Percentiles rank a stretch among this genome's conserved stretches.
These are phyloP conservation scores for Rhynchotus rufescens DNA, from an alignment of 2,797 vertebrate species.

Conservation along the genomic window DNA sequence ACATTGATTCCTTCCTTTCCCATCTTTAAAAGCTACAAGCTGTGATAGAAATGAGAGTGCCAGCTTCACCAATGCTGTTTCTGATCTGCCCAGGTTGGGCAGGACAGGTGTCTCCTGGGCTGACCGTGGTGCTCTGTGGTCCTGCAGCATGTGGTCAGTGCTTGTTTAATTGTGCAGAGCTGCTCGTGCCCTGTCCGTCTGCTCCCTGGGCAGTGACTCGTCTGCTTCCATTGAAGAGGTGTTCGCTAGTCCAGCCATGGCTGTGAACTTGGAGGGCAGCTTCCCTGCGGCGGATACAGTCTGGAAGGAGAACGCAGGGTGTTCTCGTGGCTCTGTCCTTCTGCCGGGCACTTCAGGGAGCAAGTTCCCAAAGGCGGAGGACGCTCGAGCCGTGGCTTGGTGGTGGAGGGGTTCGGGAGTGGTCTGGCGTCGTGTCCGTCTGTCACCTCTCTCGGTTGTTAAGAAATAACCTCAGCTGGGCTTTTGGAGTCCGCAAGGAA, in stretches of 20 bases:
- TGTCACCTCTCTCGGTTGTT: neutral
- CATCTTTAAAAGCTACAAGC: neutral
- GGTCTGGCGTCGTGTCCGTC: fast-evolving
- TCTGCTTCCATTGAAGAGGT: neutral
- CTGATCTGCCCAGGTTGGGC: neutral
- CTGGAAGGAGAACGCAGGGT: neutral
- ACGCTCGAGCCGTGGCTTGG: neutral
- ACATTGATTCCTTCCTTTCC: neutral
- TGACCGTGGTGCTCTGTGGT: neutral
- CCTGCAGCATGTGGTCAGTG: fast-evolving
- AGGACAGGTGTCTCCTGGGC: neutral
- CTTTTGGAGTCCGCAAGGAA: neutral
- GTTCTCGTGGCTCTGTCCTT: neutral
- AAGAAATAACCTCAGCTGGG: neutral
- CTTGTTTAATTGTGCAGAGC: neutral
- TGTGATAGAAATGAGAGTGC: neutral
- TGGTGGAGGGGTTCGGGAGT: neutral
- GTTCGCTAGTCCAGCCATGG: neutral
- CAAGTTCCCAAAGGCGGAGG: fast-evolving
- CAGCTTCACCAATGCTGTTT: fast-evolving
- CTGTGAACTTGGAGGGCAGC: neutral
- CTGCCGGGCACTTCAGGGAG: fast-evolving
- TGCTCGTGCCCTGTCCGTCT: neutral
- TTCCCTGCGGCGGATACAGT: fast-evolving
- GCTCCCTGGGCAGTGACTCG: neutral